Percentiles rank a stretch among this genome's conserved stretches.
phyloP scores from a whole-genome alignment of 92 coral and sea anemone genomes.

The Muricea muricata region DNA sequence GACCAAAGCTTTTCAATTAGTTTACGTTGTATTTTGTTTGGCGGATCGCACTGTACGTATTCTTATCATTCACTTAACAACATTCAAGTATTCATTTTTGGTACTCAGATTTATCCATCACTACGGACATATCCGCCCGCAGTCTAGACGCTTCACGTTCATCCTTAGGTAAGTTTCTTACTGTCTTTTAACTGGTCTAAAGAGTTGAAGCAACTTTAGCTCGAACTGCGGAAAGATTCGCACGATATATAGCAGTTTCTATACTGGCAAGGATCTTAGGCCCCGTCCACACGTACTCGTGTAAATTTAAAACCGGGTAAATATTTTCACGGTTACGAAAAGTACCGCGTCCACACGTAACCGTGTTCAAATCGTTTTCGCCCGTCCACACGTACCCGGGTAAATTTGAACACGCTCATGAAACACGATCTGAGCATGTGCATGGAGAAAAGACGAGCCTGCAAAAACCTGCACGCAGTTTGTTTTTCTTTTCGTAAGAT shows the following conservation, averaged over 20 bases:
- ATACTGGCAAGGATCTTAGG: constrained; percentile 53
- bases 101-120: constrained; percentile 35
- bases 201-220: constrained; percentile 3
- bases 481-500: no score
- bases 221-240: not conserved
- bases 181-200: not conserved
- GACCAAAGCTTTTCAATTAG: not conserved
- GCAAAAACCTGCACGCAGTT: no score
- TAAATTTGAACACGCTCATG: no score
- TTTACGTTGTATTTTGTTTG: not conserved
- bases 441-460: no score
- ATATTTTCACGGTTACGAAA: no score
- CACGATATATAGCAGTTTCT: constrained; percentile 5
- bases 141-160: constrained; percentile 43
- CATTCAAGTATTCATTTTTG: constrained; percentile 9
- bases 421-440: no score
- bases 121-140: constrained; percentile 17
- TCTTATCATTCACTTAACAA: constrained; percentile 22
- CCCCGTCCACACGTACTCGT: no score
- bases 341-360: no score
- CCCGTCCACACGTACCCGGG: no score
- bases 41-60: no score
- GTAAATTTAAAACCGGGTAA: no score
- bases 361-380: no score
- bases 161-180: constrained; percentile 39